Evolutionary conservation across 2,888 invertebrate genomes (phyloP).

Genomic region (Alviniconcha strummeri): DNA sequence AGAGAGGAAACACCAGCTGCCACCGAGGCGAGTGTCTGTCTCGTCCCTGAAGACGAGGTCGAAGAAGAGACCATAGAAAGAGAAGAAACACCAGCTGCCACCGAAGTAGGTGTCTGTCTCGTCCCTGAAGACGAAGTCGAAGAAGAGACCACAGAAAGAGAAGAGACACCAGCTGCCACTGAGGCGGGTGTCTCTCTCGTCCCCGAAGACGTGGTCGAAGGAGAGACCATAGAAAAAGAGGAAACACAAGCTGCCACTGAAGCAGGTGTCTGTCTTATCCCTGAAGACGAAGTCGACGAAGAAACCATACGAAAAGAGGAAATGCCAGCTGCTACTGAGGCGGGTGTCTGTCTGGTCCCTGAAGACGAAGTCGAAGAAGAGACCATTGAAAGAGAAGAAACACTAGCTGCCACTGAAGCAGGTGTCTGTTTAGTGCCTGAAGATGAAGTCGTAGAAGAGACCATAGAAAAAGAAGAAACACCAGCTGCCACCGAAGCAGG

Average conservation of each 20-base stretch:
- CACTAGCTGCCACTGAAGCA: no score
- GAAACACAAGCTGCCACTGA: background rate
- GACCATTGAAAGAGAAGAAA: no score
- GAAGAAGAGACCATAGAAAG: constrained; percentile 4
- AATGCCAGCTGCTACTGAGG: no score
- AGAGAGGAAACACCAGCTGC: background rate
- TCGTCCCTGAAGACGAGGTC: constrained; percentile 12
- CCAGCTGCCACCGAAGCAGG: no score
- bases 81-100: background rate
- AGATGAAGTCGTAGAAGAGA: no score
- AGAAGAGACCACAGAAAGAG: background rate
- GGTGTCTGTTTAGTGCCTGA: no score
- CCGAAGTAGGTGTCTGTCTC: background rate
- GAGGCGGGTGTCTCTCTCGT: background rate
- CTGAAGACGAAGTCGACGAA: no score
- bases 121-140: constrained; percentile 1
- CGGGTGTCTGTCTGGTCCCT: no score
- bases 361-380: no score
- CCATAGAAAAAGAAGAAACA: background rate
- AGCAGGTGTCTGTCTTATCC: no score
- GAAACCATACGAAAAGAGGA: no score
- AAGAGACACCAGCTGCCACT: background rate
- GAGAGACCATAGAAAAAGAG: constrained; percentile 6
- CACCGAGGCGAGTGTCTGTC: background rate
- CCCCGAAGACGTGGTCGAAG: background rate